Evolutionary conservation across 1,140 invertebrate genomes (phyloP).

Genomic region (Meloidogyne chitwoodi): DNA sequence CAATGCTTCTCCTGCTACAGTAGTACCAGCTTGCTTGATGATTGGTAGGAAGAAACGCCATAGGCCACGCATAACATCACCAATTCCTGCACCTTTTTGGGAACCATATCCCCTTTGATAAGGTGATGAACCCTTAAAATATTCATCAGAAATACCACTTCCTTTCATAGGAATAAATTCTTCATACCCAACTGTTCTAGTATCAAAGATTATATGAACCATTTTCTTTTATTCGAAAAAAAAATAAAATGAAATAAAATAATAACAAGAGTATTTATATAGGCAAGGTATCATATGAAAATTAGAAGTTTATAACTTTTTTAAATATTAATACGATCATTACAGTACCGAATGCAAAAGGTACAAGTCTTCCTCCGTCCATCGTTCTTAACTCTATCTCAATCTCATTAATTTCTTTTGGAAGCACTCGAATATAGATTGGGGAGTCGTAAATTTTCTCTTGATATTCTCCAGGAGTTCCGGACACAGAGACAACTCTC

Average conservation of each 20-base stretch:
- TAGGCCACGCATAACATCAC: slow-evolving; percentile 4
- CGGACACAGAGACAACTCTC: not conserved
- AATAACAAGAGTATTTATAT: not conserved
- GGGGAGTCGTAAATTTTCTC: not conserved
- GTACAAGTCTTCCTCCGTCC: not conserved
- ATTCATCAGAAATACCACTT: not conserved
- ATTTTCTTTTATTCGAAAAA: not conserved
- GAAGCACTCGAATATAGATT: not conserved
- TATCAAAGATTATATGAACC: slow-evolving; percentile 2
- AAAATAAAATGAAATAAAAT: not conserved
- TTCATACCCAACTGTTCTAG: slow-evolving; percentile 1
- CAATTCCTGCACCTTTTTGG: slow-evolving; percentile 5
- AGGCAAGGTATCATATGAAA: too few species aligned
- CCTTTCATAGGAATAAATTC: not conserved
- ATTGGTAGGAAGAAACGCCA: slow-evolving; percentile 11
- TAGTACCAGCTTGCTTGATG: not conserved
- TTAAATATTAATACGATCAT: slow-evolving; percentile 13
- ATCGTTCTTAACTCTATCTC: slow-evolving; percentile 4
- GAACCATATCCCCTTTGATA: not conserved
- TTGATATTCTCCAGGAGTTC: not conserved
- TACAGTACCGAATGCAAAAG: not conserved
- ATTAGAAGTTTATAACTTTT: slow-evolving; percentile 10
- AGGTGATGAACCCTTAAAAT: not conserved
- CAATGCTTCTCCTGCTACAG: not conserved
- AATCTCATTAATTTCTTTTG: slow-evolving; percentile 1